phyloP scores from a whole-genome alignment of 2,888 invertebrate species.

The Chydorus sphaericus region DNA sequence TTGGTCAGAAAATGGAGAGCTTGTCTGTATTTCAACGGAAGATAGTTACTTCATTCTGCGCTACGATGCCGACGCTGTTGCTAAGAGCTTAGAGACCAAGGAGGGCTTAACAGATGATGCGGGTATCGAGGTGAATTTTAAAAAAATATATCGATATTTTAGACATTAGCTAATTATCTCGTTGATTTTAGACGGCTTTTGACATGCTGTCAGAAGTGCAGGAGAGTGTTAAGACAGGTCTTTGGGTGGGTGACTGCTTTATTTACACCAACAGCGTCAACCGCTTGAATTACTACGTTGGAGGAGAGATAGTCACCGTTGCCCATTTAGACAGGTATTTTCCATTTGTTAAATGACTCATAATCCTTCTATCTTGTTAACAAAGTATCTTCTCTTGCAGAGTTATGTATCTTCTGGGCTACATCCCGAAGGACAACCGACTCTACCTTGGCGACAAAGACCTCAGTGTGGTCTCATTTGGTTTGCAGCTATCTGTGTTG shows the following conservation, averaged over 20 bases:
- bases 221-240: slow-evolving; percentile 82
- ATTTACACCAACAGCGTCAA: slow-evolving; percentile 97
- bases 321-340: slow-evolving; percentile 73
- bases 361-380: slow-evolving; percentile 1
- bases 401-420: slow-evolving; percentile 91
- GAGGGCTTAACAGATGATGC: slow-evolving; percentile 75
- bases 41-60: slow-evolving; percentile 88
- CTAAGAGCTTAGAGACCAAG: slow-evolving; percentile 53
- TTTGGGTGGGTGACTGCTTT: slow-evolving; percentile 99
- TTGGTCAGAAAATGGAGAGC: slow-evolving; percentile 91
- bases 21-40: slow-evolving; percentile 87
- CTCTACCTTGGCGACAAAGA: slow-evolving; percentile 96
- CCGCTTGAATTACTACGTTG: slow-evolving; percentile 96
- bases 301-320: slow-evolving; percentile 96
- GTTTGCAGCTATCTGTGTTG: slow-evolving; percentile 70
- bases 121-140: slow-evolving; percentile 90
- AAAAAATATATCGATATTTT: slow-evolving; percentile 52
- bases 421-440: slow-evolving; percentile 88
- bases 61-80: slow-evolving; percentile 71
- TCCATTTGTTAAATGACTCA: not conserved
- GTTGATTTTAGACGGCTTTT: slow-evolving; percentile 9
- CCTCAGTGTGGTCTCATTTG: slow-evolving; percentile 83
- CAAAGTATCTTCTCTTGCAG: slow-evolving; percentile 30
- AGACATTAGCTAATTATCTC: too few relatives aligned
- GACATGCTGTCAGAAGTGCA: slow-evolving; percentile 72